Percentiles rank a stretch among this genome's conserved stretches.
Evolutionary conservation across 23 tunicate species (phyloP).

Genomic region (Ascidia mentula): DNA sequence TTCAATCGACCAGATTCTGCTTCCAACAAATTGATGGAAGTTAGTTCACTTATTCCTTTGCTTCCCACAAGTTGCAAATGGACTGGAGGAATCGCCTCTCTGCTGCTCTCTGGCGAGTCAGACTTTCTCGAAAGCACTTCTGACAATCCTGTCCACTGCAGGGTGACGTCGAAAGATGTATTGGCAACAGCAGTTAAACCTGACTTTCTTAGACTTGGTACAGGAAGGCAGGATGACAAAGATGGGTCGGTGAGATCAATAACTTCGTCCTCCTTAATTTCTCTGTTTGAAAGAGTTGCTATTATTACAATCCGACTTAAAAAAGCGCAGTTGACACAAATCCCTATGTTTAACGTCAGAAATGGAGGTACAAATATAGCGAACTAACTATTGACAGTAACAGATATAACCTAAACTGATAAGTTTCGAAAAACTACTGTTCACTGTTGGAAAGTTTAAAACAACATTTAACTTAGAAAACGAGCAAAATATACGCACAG

Average conservation of each 20-base stretch:
- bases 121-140: background rate
- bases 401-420: no score
- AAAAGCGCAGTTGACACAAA: no score
- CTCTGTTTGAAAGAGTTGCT: background rate
- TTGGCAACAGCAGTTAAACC: background rate
- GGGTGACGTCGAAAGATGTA: background rate
- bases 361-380: no score
- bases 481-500: no score
- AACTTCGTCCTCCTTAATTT: background rate
- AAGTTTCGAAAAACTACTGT: no score
- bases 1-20: background rate
- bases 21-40: conserved; percentile 7
- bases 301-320: no score
- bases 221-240: conserved; percentile 8
- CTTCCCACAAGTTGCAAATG: conserved; percentile 28
- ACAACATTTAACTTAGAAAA: no score
- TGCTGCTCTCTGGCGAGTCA: background rate
- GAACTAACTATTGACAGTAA: no score
- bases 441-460: no score
- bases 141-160: conserved; percentile 23
- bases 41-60: conserved; percentile 24
- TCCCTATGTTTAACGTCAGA: no score
- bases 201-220: background rate
- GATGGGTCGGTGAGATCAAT: conserved; percentile 1
- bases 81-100: conserved; percentile 13